phyloP scores from a whole-genome alignment of 2,113 vertebrate genomes.

The Ictidomys tridecemlineatus region DNA sequence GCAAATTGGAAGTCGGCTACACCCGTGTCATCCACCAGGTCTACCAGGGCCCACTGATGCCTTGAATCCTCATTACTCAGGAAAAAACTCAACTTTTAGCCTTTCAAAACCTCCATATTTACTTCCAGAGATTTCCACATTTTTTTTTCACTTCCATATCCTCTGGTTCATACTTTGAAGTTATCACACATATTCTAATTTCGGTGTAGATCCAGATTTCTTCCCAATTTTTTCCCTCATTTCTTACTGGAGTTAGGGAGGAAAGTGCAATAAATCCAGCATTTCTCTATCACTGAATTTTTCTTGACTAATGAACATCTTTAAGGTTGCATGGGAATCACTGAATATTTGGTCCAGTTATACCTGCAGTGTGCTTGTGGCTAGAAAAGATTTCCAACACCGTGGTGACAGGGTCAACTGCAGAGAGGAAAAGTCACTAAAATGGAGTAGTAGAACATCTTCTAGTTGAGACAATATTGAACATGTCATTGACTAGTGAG shows the following conservation, averaged over 20 bases:
- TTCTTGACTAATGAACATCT: neutral
- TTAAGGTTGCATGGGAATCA: neutral
- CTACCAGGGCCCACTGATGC: neutral
- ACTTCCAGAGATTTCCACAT: neutral
- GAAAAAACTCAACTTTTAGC: neutral
- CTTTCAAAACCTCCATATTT: neutral
- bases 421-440: neutral
- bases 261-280: neutral
- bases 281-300: constrained; percentile 10
- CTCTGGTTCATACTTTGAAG: neutral
- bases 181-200: constrained; percentile 38
- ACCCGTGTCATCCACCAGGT: neutral
- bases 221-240: neutral
- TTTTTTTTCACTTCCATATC: neutral
- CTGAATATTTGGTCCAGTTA: neutral
- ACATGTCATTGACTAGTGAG: neutral
- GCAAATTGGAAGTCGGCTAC: neutral
- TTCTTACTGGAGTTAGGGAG: neutral
- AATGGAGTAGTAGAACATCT: neutral
- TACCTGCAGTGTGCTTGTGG: neutral
- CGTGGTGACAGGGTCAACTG: neutral
- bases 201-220: neutral
- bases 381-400: neutral
- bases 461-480: neutral
- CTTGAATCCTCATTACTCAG: neutral